Base-by-base conservation (phyloP, 1,140 invertebrate genomes). In the Lasioglossum baleicum region DNA sequence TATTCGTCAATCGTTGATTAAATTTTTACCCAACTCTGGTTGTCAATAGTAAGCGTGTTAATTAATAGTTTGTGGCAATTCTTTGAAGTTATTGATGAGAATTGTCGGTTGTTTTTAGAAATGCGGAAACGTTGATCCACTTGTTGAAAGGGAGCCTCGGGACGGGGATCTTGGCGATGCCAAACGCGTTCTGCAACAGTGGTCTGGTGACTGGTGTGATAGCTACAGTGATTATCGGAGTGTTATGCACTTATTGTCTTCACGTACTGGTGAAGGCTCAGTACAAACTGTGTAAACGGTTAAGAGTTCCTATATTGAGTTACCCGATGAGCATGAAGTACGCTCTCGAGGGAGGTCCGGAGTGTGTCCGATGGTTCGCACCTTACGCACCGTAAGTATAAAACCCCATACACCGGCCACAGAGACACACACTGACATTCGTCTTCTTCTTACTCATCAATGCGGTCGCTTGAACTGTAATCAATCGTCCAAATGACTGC, bases 141-240 rank as follows among this genome's bases (percentile, higher is more conserved):
- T 91, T 98, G 80, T 90, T 97, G 26, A 98, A 98, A 88, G 97
- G 96, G 35, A 98, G 97, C 88, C 94, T 98, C 72, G 98, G 98
- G 8, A 98, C 97, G 0, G 97, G 98, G 8, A 97, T 98, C 64
- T 90, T 98, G 66, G 97, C 97, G 22, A 98, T 98, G 96, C 97
- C 97, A 4, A 95, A 96, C 87, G 97, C 97, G 0, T 96, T 98
- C 81, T 94, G 93, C 66, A 95, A 98, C 89, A 94, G 97, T 60
- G 97, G 98, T 42, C 94, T 97, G 61, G 67, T 95, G 1, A 92
- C 95, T 44, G 96, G 96, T 22, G 92, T 94, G 6, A 88, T 96
- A 63, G 96, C 95, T 11, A 95, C 96, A 40, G 83, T 96, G 20
- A 70, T 96, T 2, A 96, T 97, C 80, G 97, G 96, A 4, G 83